Conservation (phyloP, 2,888 invertebrate species). For the Galerucella nymphaeae region DNA sequence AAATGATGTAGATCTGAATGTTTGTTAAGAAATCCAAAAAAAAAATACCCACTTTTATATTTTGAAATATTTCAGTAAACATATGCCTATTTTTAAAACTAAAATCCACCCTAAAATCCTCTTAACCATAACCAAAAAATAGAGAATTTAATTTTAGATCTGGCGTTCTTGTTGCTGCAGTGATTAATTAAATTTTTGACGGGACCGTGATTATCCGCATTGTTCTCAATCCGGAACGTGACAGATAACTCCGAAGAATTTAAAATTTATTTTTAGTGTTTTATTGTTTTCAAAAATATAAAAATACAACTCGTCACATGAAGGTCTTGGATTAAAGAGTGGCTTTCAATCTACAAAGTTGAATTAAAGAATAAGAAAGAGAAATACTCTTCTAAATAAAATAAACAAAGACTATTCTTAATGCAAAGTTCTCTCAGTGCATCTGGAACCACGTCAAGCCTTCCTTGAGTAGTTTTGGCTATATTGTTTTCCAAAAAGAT, state of each 20-base stretch:
- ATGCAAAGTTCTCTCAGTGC: no score
- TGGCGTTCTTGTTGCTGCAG: neutral
- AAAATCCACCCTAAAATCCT: conserved; percentile 5
- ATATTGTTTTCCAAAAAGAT: no score
- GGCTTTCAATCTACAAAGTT: no score
- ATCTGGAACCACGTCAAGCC: no score
- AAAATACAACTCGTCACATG: neutral
- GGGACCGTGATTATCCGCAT: conserved; percentile 17
- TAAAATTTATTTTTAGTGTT: conserved; percentile 10
- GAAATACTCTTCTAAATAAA: no score
- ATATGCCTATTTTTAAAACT: neutral
- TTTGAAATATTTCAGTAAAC: conserved; percentile 2
- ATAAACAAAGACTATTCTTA: no score
- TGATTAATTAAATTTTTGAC: conserved; percentile 22
- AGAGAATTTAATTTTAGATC: neutral
- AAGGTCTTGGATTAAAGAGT: no score
- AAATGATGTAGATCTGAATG: neutral
- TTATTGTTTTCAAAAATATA: neutral
- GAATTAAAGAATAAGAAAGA: no score
- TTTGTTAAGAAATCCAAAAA: neutral
- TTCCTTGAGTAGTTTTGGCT: no score
- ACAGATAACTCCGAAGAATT: conserved; percentile 12
- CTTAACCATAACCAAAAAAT: neutral
- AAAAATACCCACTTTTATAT: neutral
- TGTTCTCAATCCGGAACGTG: conserved; percentile 9